phyloP scores from a whole-genome alignment of 2,888 invertebrate species.

The Hyles lineata region DNA sequence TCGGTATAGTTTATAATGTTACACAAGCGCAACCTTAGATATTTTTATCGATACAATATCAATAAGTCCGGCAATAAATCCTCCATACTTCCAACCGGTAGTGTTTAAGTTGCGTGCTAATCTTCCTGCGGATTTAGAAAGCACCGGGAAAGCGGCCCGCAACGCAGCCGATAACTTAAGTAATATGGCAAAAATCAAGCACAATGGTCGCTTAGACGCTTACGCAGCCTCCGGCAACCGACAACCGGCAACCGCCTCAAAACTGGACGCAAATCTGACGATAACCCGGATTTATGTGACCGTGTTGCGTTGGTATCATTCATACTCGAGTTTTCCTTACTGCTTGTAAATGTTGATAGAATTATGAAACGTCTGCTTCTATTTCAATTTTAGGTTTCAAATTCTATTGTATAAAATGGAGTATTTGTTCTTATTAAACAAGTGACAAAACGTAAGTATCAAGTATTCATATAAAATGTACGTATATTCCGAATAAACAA shows the following conservation, averaged over 20 bases:
- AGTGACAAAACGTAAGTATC: no score
- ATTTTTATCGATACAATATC: constrained; percentile 37
- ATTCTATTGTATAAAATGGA: no score
- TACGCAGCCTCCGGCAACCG: constrained; percentile 52
- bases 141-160: constrained; percentile 64
- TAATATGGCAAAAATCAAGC: constrained; percentile 71
- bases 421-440: no score
- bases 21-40: background rate
- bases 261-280: constrained; percentile 25
- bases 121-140: constrained; percentile 75
- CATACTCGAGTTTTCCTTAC: constrained; percentile 6
- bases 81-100: constrained; percentile 40
- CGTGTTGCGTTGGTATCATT: background rate
- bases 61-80: constrained; percentile 45
- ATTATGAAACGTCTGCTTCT: background rate
- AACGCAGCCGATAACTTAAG: constrained; percentile 62
- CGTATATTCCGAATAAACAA: background rate
- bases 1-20: background rate
- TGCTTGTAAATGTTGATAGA: background rate
- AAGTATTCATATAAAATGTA: background rate
- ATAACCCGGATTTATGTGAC: constrained; percentile 18
- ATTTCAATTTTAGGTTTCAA: no score
- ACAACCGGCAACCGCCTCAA: constrained; percentile 38
- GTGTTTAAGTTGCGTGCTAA: constrained; percentile 59
- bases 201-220: constrained; percentile 56